Percentiles rank a stretch among this genome's conserved stretches.
Evolutionary conservation across 2,113 vertebrate species (phyloP).

Genomic region (Puntigrus tetrazona): DNA sequence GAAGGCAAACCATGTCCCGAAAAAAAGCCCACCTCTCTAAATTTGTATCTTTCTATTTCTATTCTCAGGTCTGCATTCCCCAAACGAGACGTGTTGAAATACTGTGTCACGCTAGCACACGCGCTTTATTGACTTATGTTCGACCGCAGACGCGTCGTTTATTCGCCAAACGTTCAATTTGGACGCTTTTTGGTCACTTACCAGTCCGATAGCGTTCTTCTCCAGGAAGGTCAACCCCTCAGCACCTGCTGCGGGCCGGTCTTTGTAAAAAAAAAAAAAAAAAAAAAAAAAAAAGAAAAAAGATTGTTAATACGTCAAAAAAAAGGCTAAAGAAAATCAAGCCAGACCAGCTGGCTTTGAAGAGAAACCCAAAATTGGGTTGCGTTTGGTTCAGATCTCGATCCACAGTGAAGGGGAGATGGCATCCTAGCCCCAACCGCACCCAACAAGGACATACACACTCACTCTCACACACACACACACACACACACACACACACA

Average conservation of each 20-base stretch:
- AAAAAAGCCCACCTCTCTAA: slow-evolving; percentile 51
- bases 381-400: slow-evolving; percentile 78
- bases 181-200: slow-evolving; percentile 69
- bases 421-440: slow-evolving; percentile 46
- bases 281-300: slow-evolving; percentile 59
- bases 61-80: slow-evolving; percentile 48
- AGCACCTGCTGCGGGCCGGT: slow-evolving; percentile 88
- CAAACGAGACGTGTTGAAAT: slow-evolving; percentile 35
- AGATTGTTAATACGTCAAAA: slow-evolving; percentile 58
- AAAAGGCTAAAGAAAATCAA: slow-evolving; percentile 78
- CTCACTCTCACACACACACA: too few relatives aligned
- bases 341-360: slow-evolving; percentile 96
- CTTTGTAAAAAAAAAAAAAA: slow-evolving; percentile 80
- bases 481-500: slow-evolving; percentile 62
- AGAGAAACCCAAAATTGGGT: slow-evolving; percentile 87
- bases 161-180: neutral
- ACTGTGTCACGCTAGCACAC: slow-evolving; percentile 28
- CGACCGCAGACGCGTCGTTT: slow-evolving; percentile 9
- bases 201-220: slow-evolving; percentile 81
- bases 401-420: slow-evolving; percentile 71
- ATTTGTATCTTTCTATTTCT: slow-evolving; percentile 54
- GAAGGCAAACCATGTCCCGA: slow-evolving; percentile 16
- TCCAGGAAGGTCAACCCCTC: slow-evolving; percentile 85
- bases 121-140: slow-evolving; percentile 27
- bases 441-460: slow-evolving; percentile 47